Conservation (phyloP, 2,113 vertebrate species). For the Zeus faber region DNA sequence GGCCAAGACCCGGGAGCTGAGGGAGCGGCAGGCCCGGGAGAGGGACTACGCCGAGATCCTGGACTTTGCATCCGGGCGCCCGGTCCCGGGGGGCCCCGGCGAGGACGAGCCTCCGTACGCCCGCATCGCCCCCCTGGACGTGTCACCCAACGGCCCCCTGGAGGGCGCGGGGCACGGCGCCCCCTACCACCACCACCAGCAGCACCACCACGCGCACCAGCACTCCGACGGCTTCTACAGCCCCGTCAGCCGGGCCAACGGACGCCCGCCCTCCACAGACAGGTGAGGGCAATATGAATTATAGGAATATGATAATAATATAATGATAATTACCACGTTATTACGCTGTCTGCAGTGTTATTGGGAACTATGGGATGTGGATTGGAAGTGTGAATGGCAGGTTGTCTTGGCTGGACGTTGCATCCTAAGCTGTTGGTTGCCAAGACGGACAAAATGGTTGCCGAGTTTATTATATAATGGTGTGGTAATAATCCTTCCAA, state of each 20-base stretch:
- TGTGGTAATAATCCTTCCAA: too few species aligned
- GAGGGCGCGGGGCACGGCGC: slow-evolving; percentile 60
- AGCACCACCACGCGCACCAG: slow-evolving; percentile 71
- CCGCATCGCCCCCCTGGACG: slow-evolving; percentile 76
- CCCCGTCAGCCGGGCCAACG: slow-evolving; percentile 83
- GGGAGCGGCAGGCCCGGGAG: slow-evolving; percentile 87
- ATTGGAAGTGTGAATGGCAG: too few species aligned
- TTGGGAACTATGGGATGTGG: too few species aligned
- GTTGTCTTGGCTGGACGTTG: too few species aligned
- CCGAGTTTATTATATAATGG: too few species aligned
- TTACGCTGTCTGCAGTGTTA: too few species aligned
- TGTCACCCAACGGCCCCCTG: slow-evolving; percentile 21
- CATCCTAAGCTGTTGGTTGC: too few species aligned
- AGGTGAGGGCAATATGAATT: slow-evolving; percentile 79
- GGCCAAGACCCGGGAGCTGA: slow-evolving; percentile 89
- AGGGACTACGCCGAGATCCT: slow-evolving; percentile 90
- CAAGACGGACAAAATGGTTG: too few species aligned
- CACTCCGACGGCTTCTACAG: slow-evolving; percentile 72
- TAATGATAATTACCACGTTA: too few species aligned
- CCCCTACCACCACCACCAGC: slow-evolving; percentile 72
- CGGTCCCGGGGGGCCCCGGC: slow-evolving; percentile 57
- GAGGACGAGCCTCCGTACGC: slow-evolving; percentile 77
- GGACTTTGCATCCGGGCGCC: slow-evolving; percentile 80
- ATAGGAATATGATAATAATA: too few species aligned
- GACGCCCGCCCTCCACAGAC: slow-evolving; percentile 84